A percentile compares a stretch with the other conserved stretches of the same genome.
Conservation (phyloP, 2,888 invertebrate species). For the Nomada ruficornis region DNA sequence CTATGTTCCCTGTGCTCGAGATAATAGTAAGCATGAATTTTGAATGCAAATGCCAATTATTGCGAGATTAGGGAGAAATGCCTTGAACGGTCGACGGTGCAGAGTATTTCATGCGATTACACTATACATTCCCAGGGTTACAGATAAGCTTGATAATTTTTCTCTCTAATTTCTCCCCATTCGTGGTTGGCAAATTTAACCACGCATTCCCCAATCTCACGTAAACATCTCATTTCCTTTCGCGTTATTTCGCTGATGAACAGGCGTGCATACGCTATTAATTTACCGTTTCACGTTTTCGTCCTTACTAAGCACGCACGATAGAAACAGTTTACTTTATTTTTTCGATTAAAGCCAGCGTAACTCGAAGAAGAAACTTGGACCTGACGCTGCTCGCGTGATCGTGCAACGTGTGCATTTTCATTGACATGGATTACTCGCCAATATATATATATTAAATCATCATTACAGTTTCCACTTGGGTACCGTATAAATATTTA, state of each 20-base stretch:
- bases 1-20: neutral
- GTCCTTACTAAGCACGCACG: neutral
- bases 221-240: slow-evolving; percentile 26
- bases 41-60: neutral
- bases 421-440: too few species aligned
- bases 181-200: slow-evolving; percentile 18
- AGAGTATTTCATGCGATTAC: neutral
- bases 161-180: neutral
- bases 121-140: neutral
- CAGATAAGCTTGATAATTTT: slow-evolving; percentile 5
- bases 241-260: slow-evolving; percentile 14
- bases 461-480: too few species aligned
- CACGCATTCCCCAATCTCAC: slow-evolving; percentile 27
- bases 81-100: neutral
- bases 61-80: neutral
- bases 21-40: neutral
- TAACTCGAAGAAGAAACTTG: neutral
- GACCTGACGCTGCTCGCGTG: neutral
- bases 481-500: too few species aligned
- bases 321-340: neutral
- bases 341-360: neutral
- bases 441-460: too few species aligned
- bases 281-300: slow-evolving; percentile 6
- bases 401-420: neutral
- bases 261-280: slow-evolving; percentile 23